These are phyloP conservation scores for Harpalus rufipes DNA, from an alignment of 2,888 invertebrate genomes.

Conservation along the genomic window DNA sequence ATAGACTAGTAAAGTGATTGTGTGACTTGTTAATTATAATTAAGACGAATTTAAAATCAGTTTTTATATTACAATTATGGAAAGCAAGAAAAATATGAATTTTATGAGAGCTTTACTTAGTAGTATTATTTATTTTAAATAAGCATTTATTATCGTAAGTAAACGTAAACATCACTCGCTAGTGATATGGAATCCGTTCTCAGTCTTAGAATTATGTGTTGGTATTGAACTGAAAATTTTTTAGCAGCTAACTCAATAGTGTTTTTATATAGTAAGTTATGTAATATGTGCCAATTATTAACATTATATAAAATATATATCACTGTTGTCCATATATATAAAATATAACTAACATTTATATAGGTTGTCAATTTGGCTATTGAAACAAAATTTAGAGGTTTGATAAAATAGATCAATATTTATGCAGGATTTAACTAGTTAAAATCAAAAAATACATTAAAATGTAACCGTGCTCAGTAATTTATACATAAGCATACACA, in stretches of 20 bases:
- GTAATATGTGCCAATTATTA: constrained; percentile 67
- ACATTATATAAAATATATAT: constrained; percentile 65
- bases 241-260: constrained; percentile 57
- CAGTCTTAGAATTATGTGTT: constrained; percentile 16
- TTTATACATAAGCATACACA: constrained; percentile 29
- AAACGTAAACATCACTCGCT: constrained; percentile 11
- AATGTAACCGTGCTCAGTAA: constrained; percentile 63
- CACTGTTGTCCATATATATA: constrained; percentile 66
- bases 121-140: constrained; percentile 41
- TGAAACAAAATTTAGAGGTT: constrained; percentile 59
- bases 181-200: constrained; percentile 22
- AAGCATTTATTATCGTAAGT: constrained; percentile 8
- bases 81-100: constrained; percentile 21
- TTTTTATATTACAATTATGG: constrained; percentile 32
- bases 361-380: constrained; percentile 64
- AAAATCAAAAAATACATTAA: constrained; percentile 51
- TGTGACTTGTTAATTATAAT: constrained; percentile 26
- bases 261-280: constrained; percentile 66
- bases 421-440: constrained; percentile 50
- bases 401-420: constrained; percentile 56
- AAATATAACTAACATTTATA: constrained; percentile 61
- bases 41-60: constrained; percentile 42
- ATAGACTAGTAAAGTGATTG: constrained; percentile 20
- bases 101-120: constrained; percentile 42
- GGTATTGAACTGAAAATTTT: constrained; percentile 58